These are phyloP conservation scores for Microcebus lehilahytsara DNA, from an alignment of 2,113 vertebrate species.

Conservation along the genomic window DNA sequence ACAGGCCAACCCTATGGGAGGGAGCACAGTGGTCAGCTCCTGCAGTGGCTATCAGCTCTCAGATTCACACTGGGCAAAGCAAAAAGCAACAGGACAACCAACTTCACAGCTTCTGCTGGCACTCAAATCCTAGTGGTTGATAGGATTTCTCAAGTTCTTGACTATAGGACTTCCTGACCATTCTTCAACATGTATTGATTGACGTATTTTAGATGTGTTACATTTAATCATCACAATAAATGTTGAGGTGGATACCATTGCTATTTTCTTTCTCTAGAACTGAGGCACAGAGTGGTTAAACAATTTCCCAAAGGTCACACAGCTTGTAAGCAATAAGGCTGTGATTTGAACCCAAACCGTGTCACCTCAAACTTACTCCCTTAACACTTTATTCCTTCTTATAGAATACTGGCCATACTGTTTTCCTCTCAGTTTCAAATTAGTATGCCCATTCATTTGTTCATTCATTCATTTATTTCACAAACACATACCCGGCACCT, in stretches of 20 bases:
- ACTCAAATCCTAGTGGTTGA: background rate
- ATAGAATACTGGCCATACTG: background rate
- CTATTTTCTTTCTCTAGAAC: background rate
- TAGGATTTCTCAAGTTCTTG: background rate
- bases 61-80: background rate
- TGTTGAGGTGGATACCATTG: background rate
- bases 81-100: background rate
- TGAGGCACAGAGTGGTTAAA: background rate
- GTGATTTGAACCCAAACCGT: background rate
- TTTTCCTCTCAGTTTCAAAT: background rate
- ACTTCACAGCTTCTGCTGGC: background rate
- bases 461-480: background rate
- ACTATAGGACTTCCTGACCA: background rate
- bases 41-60: constrained; percentile 38
- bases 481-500: background rate
- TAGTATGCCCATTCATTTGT: background rate
- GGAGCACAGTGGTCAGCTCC: background rate
- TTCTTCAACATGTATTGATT: background rate
- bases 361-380: background rate
- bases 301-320: background rate
- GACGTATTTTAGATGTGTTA: background rate
- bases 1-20: constrained; percentile 40
- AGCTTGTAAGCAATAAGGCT: background rate
- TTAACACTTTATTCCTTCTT: background rate
- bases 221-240: background rate